phyloP scores from a whole-genome alignment of 2,797 vertebrate genomes.

The Paedocypris micromegethes region DNA sequence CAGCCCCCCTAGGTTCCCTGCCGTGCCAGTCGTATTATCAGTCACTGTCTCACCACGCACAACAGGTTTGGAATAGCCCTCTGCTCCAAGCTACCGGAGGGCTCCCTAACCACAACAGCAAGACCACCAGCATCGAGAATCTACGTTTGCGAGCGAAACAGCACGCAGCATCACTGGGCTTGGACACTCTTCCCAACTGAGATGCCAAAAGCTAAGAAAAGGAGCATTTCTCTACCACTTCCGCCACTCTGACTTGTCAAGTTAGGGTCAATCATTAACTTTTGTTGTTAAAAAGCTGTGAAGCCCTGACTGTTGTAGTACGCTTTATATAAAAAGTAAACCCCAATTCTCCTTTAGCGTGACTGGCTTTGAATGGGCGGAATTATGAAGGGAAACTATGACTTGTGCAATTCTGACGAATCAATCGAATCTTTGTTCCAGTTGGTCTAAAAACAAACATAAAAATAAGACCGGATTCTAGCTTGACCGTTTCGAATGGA shows the following conservation, averaged over 20 bases:
- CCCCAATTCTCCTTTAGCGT: no score
- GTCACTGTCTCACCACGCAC: constrained; percentile 88
- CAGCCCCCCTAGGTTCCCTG: constrained; percentile 82
- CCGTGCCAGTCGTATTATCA: constrained; percentile 98
- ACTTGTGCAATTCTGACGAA: no score
- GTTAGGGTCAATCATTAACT: background rate
- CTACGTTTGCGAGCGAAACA: constrained; percentile 91
- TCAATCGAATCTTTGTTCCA: background rate
- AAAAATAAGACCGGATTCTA: background rate
- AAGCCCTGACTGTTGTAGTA: no score
- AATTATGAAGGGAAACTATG: no score
- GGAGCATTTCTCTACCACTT: constrained; percentile 20
- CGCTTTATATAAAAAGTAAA: no score
- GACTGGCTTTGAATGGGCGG: no score
- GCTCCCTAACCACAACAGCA: constrained; percentile 89
- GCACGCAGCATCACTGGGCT: constrained; percentile 91
- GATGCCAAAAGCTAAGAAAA: constrained; percentile 28
- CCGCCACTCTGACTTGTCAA: constrained; percentile 16
- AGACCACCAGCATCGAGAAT: constrained; percentile 97
- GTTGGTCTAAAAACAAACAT: constrained; percentile 7
- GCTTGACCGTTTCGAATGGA: constrained; percentile 16
- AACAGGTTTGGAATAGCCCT: constrained; percentile 92
- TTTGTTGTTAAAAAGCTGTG: background rate
- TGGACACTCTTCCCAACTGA: constrained; percentile 94
- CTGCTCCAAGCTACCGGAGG: constrained; percentile 80